Conservation (phyloP, 2,113 vertebrate genomes). For the Morone saxatilis region DNA sequence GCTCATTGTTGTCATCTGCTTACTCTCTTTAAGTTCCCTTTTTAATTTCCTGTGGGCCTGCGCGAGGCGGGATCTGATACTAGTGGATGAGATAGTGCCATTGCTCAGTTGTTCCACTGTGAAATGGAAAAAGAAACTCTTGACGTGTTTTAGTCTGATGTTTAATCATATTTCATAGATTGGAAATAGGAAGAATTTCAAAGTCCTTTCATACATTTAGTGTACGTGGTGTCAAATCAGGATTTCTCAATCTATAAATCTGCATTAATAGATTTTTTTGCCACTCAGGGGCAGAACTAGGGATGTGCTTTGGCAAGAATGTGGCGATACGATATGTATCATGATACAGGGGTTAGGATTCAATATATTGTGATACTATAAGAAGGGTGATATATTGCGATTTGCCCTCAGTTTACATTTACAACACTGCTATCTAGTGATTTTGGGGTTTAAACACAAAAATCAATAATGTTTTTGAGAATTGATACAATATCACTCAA, state of each 20-base stretch:
- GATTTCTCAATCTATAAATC: background rate
- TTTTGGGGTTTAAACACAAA: no score
- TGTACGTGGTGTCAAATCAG: background rate
- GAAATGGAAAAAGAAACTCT: background rate
- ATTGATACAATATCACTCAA: no score
- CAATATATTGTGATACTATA: no score
- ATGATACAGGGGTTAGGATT: no score
- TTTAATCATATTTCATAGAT: background rate
- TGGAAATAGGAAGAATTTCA: background rate
- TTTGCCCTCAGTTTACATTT: no score
- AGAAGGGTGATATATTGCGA: no score
- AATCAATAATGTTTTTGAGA: no score
- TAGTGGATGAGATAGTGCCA: background rate
- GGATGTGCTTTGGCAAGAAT: no score
- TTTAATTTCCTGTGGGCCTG: conserved; percentile 23
- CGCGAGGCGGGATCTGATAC: background rate
- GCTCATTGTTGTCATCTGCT: background rate
- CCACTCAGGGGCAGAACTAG: background rate
- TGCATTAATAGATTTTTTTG: background rate
- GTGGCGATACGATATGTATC: no score
- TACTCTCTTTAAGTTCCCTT: background rate
- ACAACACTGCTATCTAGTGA: no score
- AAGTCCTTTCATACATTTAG: background rate
- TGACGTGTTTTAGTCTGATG: background rate
- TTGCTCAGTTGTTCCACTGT: background rate